phyloP scores from a whole-genome alignment of 2,888 invertebrate species.

The Brassicogethes aeneus region DNA sequence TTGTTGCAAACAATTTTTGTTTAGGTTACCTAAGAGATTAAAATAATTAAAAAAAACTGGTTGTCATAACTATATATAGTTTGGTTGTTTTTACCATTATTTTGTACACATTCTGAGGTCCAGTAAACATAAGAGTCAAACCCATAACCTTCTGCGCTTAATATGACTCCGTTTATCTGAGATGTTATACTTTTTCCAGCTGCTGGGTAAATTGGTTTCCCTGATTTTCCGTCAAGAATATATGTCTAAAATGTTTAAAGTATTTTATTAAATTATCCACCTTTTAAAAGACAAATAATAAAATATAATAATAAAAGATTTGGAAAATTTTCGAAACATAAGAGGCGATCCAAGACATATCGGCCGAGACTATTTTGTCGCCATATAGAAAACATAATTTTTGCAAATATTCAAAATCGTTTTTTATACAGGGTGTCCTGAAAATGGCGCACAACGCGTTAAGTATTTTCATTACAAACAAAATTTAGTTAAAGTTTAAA shows the following conservation, averaged over 20 bases:
- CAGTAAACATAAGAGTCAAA: conserved; percentile 73
- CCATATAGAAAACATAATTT: no score
- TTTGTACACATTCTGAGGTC: conserved; percentile 56
- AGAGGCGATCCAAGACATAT: no score
- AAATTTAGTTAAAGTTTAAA: no score
- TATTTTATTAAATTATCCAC: neutral
- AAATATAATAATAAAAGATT: no score
- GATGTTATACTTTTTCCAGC: conserved; percentile 52
- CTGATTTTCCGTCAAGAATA: conserved; percentile 53
- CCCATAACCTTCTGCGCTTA: conserved; percentile 53
- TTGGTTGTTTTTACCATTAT: neutral
- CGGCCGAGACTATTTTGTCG: no score
- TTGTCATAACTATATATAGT: conserved; percentile 17
- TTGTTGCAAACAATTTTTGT: conserved; percentile 33
- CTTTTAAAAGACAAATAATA: no score
- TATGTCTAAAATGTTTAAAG: conserved; percentile 38
- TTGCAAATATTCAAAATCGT: no score
- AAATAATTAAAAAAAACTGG: neutral
- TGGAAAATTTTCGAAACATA: no score
- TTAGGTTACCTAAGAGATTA: conserved; percentile 12
- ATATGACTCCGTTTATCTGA: conserved; percentile 50
- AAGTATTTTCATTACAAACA: no score
- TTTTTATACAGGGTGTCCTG: no score
- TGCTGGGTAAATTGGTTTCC: conserved; percentile 49
- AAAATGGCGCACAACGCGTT: no score